Conservation (phyloP, 2,113 vertebrate genomes). For the Poeciliopsis turrubarensis region DNA sequence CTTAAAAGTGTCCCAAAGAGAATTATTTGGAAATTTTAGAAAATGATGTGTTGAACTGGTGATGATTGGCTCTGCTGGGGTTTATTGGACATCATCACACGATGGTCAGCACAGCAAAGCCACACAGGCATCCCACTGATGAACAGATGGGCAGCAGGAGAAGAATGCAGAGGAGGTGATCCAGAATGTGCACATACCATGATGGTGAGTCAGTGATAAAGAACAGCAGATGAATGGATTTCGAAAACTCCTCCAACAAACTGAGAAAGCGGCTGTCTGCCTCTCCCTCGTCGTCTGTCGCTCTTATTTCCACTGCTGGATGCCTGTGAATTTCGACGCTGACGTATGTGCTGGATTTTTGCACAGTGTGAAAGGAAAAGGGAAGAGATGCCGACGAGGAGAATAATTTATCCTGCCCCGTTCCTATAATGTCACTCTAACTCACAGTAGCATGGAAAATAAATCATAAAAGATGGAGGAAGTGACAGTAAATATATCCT, state of each 20-base stretch:
- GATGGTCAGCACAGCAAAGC: constrained; percentile 45
- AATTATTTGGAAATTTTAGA: constrained; percentile 58
- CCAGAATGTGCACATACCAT: constrained; percentile 36
- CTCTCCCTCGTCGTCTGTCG: constrained; percentile 24
- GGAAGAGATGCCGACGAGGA: constrained; percentile 27
- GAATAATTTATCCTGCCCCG: constrained; percentile 39
- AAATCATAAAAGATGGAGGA: constrained; percentile 47
- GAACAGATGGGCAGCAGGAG: constrained; percentile 62
- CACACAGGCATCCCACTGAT: constrained; percentile 36
- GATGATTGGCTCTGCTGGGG: constrained; percentile 47
- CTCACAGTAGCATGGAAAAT: constrained; percentile 49
- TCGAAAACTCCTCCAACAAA: constrained; percentile 19
- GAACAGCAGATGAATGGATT: constrained; percentile 43
- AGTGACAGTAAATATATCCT: constrained; percentile 63
- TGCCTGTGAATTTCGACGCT: constrained; percentile 25
- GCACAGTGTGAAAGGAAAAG: constrained; percentile 27
- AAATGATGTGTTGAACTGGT: constrained; percentile 43
- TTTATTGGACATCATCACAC: constrained; percentile 53
- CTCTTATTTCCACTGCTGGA: constrained; percentile 24
- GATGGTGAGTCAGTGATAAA: constrained; percentile 41
- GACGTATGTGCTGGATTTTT: constrained; percentile 29
- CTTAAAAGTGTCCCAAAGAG: constrained; percentile 33
- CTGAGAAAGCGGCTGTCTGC: constrained; percentile 13
- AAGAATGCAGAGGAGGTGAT: constrained; percentile 44
- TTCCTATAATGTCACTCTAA: constrained; percentile 57